phyloP scores from a whole-genome alignment of 2,113 vertebrate species.

The Ictalurus furcatus region DNA sequence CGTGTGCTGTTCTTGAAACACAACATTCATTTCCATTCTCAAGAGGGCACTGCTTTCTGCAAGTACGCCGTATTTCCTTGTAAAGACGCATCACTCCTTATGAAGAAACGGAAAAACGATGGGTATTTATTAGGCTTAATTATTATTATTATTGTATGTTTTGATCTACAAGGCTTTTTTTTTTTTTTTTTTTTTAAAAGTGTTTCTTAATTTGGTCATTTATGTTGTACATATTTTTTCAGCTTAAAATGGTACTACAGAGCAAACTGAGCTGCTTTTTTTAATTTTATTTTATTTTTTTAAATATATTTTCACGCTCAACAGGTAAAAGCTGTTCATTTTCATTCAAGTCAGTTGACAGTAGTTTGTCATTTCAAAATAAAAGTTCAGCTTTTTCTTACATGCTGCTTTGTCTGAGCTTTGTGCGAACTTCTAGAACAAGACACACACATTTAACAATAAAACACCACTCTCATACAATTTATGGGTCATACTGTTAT shows the following conservation, averaged over 20 bases:
- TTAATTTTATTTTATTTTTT: conserved; percentile 18
- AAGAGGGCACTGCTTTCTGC: conserved; percentile 71
- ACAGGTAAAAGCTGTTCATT: conserved; percentile 85
- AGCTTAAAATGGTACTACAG: conserved; percentile 84
- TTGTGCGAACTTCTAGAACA: not conserved
- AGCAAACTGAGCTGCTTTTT: conserved; percentile 81
- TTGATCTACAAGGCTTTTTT: conserved; percentile 72
- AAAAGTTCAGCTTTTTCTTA: conserved; percentile 75
- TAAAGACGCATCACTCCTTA: conserved; percentile 77
- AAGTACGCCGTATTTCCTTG: conserved; percentile 72
- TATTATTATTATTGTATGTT: conserved; percentile 79
- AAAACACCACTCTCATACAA: not conserved
- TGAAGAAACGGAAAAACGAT: conserved; percentile 80
- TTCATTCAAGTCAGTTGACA: conserved; percentile 88
- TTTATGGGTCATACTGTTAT: not conserved
- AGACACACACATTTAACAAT: not conserved
- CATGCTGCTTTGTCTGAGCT: conserved; percentile 28
- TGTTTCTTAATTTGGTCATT: conserved; percentile 83
- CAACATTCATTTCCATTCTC: conserved; percentile 64
- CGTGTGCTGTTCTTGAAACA: conserved; percentile 74
- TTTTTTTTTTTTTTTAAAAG: conserved; percentile 60
- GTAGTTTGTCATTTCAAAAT: conserved; percentile 89
- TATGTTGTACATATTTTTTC: conserved; percentile 82
- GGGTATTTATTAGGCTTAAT: conserved; percentile 87
- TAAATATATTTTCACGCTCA: conserved; percentile 73